Conservation (phyloP, 2,113 vertebrate species). For the Mionectes macconnelli region DNA sequence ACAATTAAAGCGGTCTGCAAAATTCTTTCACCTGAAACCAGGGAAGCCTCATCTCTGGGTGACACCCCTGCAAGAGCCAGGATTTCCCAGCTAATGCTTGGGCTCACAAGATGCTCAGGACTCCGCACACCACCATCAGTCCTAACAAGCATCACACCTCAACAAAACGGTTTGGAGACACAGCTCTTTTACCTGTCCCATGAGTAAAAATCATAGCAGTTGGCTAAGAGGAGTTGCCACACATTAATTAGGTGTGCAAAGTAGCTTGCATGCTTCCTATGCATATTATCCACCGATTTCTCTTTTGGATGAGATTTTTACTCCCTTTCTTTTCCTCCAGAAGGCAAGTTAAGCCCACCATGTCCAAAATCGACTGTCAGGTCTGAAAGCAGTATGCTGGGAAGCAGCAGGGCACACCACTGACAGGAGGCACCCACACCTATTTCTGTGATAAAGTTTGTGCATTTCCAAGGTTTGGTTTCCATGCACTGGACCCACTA, state of each 20-base stretch:
- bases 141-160: background rate
- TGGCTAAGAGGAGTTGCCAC: background rate
- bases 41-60: background rate
- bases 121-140: accelerated
- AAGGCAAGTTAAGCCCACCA: background rate
- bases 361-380: background rate
- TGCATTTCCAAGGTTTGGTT: background rate
- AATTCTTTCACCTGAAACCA: background rate
- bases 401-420: too few relatives aligned
- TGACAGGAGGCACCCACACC: accelerated
- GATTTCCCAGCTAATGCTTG: background rate
- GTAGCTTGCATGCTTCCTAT: background rate
- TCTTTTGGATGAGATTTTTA: background rate
- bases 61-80: background rate
- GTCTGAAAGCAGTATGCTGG: background rate
- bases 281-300: background rate
- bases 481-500: background rate
- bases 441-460: background rate
- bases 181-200: background rate
- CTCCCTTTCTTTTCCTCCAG: background rate
- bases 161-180: background rate
- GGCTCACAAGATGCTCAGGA: background rate
- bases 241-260: background rate
- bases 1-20: accelerated
- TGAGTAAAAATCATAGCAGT: background rate